Conservation (phyloP, 1,140 invertebrate genomes). For the Drosophila eugracilis region DNA sequence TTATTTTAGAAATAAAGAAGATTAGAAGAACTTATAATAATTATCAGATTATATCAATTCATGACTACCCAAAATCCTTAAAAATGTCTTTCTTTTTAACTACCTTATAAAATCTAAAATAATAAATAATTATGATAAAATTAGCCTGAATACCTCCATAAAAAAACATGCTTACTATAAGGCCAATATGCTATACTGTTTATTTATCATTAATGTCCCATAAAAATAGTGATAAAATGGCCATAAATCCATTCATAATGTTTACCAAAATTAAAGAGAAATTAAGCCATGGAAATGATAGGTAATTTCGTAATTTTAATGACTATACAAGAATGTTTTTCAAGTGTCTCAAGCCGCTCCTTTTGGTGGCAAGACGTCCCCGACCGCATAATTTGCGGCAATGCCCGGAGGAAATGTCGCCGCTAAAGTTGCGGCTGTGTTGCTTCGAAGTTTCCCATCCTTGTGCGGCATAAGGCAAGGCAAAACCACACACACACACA, state of each 20-base stretch:
- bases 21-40: no score
- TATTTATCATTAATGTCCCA: background rate
- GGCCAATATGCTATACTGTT: background rate
- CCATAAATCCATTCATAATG: background rate
- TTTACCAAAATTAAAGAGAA: background rate
- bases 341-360: constrained; percentile 12
- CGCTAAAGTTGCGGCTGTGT: constrained; percentile 65
- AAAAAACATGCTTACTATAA: no score
- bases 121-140: background rate
- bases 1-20: no score
- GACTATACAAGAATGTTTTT: constrained; percentile 16
- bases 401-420: constrained; percentile 66
- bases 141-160: no score
- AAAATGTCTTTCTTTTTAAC: no score
- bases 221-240: background rate
- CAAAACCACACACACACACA: no score
- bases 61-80: no score
- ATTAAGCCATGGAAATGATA: constrained; percentile 1
- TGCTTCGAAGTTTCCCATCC: constrained; percentile 60
- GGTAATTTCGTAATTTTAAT: constrained; percentile 14
- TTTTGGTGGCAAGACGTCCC: constrained; percentile 31
- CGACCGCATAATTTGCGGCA: constrained; percentile 68
- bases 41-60: no score
- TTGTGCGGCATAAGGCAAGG: constrained; percentile 18
- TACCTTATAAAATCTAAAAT: no score